These are phyloP conservation scores for Apocrypta bakeri DNA, from an alignment of 1,140 invertebrate species.

Conservation along the genomic window DNA sequence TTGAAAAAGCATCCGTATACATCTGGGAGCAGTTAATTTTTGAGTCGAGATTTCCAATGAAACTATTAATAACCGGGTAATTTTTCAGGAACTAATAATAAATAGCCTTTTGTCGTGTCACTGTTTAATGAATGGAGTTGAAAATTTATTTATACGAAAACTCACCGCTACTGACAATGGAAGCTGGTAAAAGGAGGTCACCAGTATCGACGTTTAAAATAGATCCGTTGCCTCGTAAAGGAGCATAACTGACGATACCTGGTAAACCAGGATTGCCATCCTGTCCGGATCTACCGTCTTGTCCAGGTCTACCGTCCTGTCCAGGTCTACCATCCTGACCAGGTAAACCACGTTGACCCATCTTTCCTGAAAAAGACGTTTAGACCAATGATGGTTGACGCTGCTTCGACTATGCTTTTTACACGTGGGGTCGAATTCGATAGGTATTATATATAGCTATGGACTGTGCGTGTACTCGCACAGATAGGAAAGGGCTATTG, in stretches of 20 bases:
- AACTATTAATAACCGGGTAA: not conserved
- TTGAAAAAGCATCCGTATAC: not conserved
- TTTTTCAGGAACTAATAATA: not conserved
- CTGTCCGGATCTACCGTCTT: slow-evolving; percentile 79
- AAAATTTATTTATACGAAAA: no score
- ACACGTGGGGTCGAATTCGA: no score
- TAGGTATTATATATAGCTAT: no score
- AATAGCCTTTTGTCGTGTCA: no score
- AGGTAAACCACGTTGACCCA: slow-evolving; percentile 81
- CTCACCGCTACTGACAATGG: slow-evolving; percentile 78
- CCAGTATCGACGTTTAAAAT: slow-evolving; percentile 79
- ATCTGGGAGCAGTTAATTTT: not conserved
- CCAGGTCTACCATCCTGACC: slow-evolving; percentile 82
- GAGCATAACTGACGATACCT: slow-evolving; percentile 80
- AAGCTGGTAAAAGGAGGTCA: slow-evolving; percentile 83
- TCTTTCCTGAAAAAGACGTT: slow-evolving; percentile 74
- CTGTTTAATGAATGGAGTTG: no score
- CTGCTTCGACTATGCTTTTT: no score
- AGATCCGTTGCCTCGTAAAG: slow-evolving; percentile 74
- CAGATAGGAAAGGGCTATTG: not conserved
- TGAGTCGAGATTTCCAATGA: not conserved
- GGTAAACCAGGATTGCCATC: slow-evolving; percentile 82
- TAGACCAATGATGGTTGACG: no score
- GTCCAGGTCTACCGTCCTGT: slow-evolving; percentile 80
- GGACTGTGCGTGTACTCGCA: not conserved